A percentile compares a stretch with the other conserved stretches of the same genome.
These are phyloP conservation scores for Homarus gammarus DNA, from an alignment of 2,888 invertebrate genomes.

Conservation along the genomic window DNA sequence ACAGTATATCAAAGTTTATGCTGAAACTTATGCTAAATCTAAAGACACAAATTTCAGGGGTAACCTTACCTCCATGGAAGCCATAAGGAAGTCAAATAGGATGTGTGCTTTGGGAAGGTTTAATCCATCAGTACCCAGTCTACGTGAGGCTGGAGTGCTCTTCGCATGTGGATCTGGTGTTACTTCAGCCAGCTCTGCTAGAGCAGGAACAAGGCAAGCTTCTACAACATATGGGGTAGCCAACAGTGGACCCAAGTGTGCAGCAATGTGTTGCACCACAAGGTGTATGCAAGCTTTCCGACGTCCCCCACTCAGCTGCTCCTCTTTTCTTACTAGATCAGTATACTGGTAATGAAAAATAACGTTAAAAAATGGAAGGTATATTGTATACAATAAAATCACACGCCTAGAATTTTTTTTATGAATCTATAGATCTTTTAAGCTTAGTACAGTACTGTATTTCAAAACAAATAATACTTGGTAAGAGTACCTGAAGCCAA, in stretches of 20 bases:
- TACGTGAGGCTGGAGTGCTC: slow-evolving; percentile 48
- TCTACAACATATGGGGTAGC: slow-evolving; percentile 86
- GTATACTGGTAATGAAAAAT: neutral
- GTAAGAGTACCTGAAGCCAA: neutral
- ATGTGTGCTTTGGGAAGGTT: slow-evolving; percentile 76
- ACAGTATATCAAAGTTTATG: too few species aligned
- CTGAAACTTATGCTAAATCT: too few species aligned
- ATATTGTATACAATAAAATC: neutral
- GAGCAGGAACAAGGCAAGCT: slow-evolving; percentile 83
- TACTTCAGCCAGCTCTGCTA: slow-evolving; percentile 78
- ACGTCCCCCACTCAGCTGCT: slow-evolving; percentile 11
- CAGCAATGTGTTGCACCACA: slow-evolving; percentile 79
- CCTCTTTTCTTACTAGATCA: slow-evolving; percentile 13
- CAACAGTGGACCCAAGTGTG: slow-evolving; percentile 83
- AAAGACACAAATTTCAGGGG: neutral
- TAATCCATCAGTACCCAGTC: slow-evolving; percentile 72
- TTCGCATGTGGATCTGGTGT: slow-evolving; percentile 28
- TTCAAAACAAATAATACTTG: too few species aligned
- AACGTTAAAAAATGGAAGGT: neutral
- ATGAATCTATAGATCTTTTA: too few species aligned
- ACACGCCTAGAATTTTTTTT: too few species aligned
- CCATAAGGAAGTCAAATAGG: slow-evolving; percentile 84
- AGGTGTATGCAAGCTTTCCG: slow-evolving; percentile 76
- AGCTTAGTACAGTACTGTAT: too few species aligned
- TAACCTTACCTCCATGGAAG: slow-evolving; percentile 82